These are phyloP conservation scores for Synodontis membranacea DNA, from an alignment of 2,113 vertebrate genomes.

Conservation along the genomic window DNA sequence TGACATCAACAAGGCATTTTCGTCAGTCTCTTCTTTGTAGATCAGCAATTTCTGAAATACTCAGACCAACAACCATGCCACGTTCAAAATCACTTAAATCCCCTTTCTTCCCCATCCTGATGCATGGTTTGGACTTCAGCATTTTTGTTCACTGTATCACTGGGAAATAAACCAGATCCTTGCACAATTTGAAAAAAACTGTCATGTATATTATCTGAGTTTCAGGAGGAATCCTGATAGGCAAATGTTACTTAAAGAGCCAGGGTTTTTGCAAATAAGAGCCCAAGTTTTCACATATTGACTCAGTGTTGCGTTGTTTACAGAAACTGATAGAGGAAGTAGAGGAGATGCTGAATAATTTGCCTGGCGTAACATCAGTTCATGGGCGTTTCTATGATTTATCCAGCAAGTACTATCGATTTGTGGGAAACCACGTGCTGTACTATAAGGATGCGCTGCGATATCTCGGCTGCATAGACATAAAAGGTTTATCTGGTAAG, in stretches of 20 bases:
- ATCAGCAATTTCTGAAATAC: no score
- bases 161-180: not conserved
- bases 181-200: not conserved
- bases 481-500: conserved; percentile 88
- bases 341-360: conserved; percentile 87
- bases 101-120: no score
- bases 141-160: not conserved
- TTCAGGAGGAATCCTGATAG: not conserved
- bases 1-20: no score
- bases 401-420: conserved; percentile 97
- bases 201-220: not conserved
- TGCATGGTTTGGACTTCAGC: no score
- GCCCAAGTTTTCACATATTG: not conserved
- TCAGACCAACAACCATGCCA: no score
- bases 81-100: no score
- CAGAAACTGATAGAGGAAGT: conserved; percentile 95
- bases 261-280: not conserved
- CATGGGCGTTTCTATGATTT: conserved; percentile 97
- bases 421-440: conserved; percentile 88
- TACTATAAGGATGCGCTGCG: conserved; percentile 95
- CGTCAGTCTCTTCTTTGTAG: no score
- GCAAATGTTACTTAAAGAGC: not conserved
- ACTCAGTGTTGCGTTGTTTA: not conserved
- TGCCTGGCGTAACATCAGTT: conserved; percentile 90
- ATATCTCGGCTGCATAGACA: conserved; percentile 92